phyloP scores from a whole-genome alignment of 2,113 vertebrate species.

The Peucedramus taeniatus region DNA sequence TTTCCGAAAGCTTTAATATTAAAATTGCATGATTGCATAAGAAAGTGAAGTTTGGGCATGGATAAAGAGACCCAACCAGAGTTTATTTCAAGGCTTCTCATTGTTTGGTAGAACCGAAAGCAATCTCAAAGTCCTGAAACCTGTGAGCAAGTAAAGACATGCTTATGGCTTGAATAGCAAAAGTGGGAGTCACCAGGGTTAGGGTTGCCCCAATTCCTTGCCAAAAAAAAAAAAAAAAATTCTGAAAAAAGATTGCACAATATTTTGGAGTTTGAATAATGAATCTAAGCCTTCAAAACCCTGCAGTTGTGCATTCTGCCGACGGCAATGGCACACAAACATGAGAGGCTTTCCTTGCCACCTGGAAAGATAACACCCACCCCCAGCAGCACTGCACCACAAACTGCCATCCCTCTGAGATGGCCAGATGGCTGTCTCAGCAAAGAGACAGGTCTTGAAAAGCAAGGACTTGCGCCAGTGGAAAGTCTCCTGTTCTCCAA shows the following conservation, averaged over 20 bases:
- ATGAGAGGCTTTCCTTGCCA: not conserved
- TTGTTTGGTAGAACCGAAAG: not conserved
- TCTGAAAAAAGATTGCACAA: not conserved
- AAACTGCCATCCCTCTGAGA: not conserved
- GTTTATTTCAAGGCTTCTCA: not conserved
- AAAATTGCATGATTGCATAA: not conserved
- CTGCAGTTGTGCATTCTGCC: not conserved
- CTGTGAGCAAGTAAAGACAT: not conserved
- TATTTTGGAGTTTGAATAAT: not conserved
- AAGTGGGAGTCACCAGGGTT: not conserved
- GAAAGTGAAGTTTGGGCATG: not conserved
- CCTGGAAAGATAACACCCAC: not conserved
- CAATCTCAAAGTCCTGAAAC: not conserved
- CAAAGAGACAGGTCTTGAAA: conserved; percentile 12
- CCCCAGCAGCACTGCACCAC: not conserved
- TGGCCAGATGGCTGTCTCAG: conserved; percentile 32
- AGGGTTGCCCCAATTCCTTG: not conserved
- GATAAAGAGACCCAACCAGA: not conserved
- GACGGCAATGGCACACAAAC: not conserved
- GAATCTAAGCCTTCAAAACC: not conserved
- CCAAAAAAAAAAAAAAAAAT: not conserved
- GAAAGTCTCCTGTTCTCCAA: conserved; percentile 16
- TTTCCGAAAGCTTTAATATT: conserved; percentile 16
- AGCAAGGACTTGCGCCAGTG: not conserved
- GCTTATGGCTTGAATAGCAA: not conserved